Evolutionary conservation across 2,113 vertebrate species (phyloP).

Genomic region (Strix uralensis): DNA sequence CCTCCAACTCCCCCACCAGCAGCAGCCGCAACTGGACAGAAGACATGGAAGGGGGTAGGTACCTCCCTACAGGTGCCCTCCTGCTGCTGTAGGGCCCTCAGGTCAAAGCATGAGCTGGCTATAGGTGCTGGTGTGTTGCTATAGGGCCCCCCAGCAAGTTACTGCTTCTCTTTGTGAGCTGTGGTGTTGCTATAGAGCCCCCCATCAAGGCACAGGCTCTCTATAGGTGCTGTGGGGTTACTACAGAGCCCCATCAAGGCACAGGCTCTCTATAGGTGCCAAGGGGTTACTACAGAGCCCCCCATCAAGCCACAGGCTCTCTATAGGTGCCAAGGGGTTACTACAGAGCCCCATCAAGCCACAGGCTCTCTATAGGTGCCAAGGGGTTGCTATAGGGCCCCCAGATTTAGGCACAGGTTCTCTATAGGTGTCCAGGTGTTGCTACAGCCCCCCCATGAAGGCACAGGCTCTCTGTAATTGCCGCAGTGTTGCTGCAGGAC

Average conservation of each 20-base stretch:
- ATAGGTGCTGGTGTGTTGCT: not conserved
- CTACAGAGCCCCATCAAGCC: fast-evolving
- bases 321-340: not conserved
- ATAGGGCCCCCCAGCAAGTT: too few species aligned
- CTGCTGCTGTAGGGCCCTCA: not conserved
- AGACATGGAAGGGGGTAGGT: conserved; percentile 95
- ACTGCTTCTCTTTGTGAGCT: not conserved
- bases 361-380: not conserved
- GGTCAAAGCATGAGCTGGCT: not conserved
- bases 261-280: too few species aligned
- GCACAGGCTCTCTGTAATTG: too few species aligned
- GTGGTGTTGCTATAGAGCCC: not conserved
- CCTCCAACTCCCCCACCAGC: conserved; percentile 93
- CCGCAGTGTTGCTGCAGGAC: not conserved
- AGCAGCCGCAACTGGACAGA: conserved; percentile 97
- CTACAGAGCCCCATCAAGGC: too few species aligned
- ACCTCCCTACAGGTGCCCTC: not conserved
- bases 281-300: not conserved
- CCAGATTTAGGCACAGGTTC: not conserved
- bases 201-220: not conserved
- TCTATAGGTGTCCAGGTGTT: not conserved
- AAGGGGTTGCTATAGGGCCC: fast-evolving
- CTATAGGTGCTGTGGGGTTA: not conserved
- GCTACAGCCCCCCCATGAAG: not conserved
- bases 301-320: not conserved